Evolutionary conservation across 2,113 vertebrate species (phyloP).

Genomic region (Numenius arquata): DNA sequence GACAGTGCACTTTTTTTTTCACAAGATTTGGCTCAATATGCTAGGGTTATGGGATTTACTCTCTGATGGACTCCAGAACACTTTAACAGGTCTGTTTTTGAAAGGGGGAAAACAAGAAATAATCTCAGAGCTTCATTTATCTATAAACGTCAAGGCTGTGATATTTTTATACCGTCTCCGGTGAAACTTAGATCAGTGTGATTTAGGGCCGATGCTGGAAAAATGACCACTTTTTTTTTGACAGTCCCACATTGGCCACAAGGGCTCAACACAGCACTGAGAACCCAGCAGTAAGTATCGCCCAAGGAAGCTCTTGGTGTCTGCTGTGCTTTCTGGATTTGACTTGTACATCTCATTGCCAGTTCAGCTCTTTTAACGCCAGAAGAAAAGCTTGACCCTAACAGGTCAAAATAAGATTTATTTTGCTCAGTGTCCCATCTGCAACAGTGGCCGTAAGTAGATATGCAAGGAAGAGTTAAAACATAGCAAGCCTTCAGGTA

Average conservation of each 20-base stretch:
- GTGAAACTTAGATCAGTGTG: background rate
- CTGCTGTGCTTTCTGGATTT: background rate
- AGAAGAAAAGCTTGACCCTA: background rate
- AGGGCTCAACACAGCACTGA: background rate
- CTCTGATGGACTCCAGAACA: background rate
- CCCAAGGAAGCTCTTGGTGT: background rate
- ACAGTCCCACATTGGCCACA: accelerated
- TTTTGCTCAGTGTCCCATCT: background rate
- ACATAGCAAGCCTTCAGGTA: background rate
- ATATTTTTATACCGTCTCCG: background rate
- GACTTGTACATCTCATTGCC: background rate
- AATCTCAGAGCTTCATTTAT: background rate
- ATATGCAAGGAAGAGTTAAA: background rate
- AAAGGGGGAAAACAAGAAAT: background rate
- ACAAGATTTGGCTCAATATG: background rate
- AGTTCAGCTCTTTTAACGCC: background rate
- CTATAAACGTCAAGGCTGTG: background rate
- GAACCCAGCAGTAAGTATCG: background rate
- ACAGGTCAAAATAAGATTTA: background rate
- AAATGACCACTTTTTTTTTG: background rate
- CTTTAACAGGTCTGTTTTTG: background rate
- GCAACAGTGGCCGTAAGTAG: background rate
- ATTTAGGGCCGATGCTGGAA: background rate
- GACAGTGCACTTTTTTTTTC: background rate
- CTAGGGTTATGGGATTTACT: background rate